Evolutionary conservation across 1,140 invertebrate genomes (phyloP).

Genomic region (Drosophila fuyamai): DNA sequence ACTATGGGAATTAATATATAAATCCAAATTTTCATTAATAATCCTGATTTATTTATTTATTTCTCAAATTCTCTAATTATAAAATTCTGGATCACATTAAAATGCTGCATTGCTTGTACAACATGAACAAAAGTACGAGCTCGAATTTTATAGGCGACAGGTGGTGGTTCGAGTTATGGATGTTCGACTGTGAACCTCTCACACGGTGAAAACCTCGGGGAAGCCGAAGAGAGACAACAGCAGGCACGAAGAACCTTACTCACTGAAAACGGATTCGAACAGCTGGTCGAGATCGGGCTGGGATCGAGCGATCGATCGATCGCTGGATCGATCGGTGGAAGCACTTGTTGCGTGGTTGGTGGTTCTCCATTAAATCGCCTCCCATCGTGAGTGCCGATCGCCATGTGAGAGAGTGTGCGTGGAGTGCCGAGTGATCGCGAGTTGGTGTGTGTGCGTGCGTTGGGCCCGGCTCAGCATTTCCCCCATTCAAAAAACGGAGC

Average conservation of each 20-base stretch:
- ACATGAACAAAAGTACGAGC: neutral
- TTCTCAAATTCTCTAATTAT: too few species aligned
- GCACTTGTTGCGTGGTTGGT: slow-evolving; percentile 76
- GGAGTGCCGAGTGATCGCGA: slow-evolving; percentile 28
- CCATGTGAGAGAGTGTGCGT: slow-evolving; percentile 19
- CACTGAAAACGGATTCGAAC: slow-evolving; percentile 76
- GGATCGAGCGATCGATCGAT: slow-evolving; percentile 44
- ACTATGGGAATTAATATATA: neutral
- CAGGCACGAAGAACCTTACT: slow-evolving; percentile 56
- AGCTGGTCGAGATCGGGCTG: slow-evolving; percentile 60
- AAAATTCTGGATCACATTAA: too few species aligned
- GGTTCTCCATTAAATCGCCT: slow-evolving; percentile 67
- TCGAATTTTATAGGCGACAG: neutral
- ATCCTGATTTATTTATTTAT: too few species aligned
- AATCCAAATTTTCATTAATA: too few species aligned
- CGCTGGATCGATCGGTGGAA: slow-evolving; percentile 28
- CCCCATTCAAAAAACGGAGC: slow-evolving; percentile 71
- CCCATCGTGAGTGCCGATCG: slow-evolving; percentile 48
- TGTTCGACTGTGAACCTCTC: slow-evolving; percentile 20
- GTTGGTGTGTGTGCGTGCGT: slow-evolving; percentile 26
- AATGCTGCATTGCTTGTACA: too few species aligned
- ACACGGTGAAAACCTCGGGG: slow-evolving; percentile 20
- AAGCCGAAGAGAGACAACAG: slow-evolving; percentile 19
- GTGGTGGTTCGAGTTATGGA: slow-evolving; percentile 6
- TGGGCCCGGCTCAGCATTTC: slow-evolving; percentile 62